Conservation (phyloP, 2,113 vertebrate species). For the Muntiacus reevesi region DNA sequence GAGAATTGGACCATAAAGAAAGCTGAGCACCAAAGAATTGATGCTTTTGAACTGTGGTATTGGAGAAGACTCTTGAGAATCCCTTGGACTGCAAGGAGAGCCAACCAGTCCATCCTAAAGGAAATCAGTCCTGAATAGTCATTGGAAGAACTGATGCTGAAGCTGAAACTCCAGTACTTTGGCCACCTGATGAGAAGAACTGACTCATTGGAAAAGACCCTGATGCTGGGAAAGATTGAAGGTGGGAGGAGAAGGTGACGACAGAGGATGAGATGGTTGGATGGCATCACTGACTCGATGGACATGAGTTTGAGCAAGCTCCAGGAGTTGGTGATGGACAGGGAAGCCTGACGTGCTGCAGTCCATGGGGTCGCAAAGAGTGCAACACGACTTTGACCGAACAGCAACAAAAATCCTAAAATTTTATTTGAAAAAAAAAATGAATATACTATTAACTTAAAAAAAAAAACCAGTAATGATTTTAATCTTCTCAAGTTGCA, state of each 20-base stretch:
- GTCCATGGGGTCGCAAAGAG: background rate
- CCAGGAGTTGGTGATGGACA: background rate
- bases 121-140: background rate
- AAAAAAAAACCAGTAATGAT: background rate
- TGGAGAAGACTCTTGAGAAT: background rate
- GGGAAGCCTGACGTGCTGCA: background rate
- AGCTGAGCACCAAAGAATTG: rapidly evolving
- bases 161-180: background rate
- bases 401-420: background rate
- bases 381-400: background rate
- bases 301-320: background rate
- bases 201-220: background rate
- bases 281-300: background rate
- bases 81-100: background rate
- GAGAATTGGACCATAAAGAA: background rate
- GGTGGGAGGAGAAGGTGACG: background rate
- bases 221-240: background rate
- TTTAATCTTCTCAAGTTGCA: background rate
- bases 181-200: background rate
- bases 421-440: background rate
- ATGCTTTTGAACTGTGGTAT: background rate
- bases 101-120: background rate
- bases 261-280: background rate
- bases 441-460: background rate
- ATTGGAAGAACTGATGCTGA: background rate